Conservation (phyloP, 2,888 invertebrate genomes). For the Caradrina kadenii region DNA sequence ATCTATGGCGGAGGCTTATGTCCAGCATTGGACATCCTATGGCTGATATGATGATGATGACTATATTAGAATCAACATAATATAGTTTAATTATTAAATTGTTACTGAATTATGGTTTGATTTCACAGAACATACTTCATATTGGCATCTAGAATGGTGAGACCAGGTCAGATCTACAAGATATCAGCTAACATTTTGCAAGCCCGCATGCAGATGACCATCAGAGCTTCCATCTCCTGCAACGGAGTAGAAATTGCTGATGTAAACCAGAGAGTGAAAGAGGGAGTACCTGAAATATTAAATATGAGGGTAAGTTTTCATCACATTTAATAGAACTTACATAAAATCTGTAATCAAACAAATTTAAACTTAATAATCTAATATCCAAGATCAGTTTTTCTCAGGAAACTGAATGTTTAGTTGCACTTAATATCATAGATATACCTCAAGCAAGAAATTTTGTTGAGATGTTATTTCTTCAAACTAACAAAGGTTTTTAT, state of each 20-base stretch:
- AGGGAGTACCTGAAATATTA: constrained; percentile 96
- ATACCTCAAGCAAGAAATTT: no score
- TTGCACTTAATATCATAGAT: no score
- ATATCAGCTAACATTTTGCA: constrained; percentile 96
- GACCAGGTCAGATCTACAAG: constrained; percentile 97
- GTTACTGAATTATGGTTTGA: neutral
- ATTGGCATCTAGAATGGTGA: constrained; percentile 96
- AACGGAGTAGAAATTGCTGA: constrained; percentile 97
- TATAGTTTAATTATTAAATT: neutral
- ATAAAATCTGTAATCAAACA: neutral
- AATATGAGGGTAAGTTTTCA: constrained; percentile 93
- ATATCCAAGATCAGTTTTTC: no score
- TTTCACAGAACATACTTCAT: constrained; percentile 96
- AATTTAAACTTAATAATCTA: no score
- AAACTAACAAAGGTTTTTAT: no score
- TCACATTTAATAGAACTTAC: neutral
- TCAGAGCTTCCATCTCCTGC: constrained; percentile 96
- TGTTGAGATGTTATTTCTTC: neutral
- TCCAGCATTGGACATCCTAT: no score
- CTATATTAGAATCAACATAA: no score
- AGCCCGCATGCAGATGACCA: constrained; percentile 94
- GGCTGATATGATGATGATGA: no score
- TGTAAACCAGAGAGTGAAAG: constrained; percentile 95
- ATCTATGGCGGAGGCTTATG: no score
- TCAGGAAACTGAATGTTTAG: no score